phyloP scores from a whole-genome alignment of 1,140 invertebrate genomes.

The Lethocerus indicus region DNA sequence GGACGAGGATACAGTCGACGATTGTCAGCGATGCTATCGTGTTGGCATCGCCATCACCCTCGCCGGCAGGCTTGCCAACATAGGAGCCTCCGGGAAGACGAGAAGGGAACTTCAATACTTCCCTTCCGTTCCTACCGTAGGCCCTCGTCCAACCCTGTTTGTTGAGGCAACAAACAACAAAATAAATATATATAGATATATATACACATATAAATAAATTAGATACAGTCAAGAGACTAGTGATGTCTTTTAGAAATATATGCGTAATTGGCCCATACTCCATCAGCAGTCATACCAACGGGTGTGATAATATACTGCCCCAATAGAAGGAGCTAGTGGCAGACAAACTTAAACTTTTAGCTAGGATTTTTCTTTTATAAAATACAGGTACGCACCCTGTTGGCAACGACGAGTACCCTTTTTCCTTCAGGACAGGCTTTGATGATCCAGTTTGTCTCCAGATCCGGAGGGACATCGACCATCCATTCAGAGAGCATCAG shows the following conservation, averaged over 20 bases:
- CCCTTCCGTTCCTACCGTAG: conserved; percentile 3
- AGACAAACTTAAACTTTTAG: neutral
- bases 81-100: conserved; percentile 3
- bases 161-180: no score
- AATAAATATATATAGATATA: no score
- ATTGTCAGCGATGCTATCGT: neutral
- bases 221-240: no score
- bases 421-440: conserved; percentile 67
- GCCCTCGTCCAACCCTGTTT: conserved; percentile 4
- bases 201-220: no score
- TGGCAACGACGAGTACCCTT: conserved; percentile 60
- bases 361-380: neutral
- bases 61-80: neutral
- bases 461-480: conserved; percentile 61
- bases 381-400: conserved; percentile 30
- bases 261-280: no score
- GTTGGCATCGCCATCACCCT: neutral
- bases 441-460: conserved; percentile 61
- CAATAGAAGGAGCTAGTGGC: neutral
- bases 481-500: conserved; percentile 87
- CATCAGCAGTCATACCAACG: no score
- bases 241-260: no score
- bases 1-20: conserved; percentile 3
- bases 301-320: neutral
- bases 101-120: conserved; percentile 4